A percentile compares a stretch with the other conserved stretches of the same genome.
phyloP scores from a whole-genome alignment of 2,888 invertebrate species.

The Leucophenga maculata region DNA sequence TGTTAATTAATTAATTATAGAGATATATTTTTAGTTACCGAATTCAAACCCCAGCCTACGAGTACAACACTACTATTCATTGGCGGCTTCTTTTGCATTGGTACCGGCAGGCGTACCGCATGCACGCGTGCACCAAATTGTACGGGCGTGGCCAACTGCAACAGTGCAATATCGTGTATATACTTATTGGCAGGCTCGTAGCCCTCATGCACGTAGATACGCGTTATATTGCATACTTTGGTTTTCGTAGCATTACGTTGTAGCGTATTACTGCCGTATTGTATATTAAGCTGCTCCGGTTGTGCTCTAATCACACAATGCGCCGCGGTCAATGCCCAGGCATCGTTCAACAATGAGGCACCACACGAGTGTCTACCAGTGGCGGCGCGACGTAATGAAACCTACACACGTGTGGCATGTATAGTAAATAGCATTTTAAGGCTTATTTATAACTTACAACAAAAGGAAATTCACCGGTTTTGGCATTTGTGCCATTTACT shows the following conservation, averaged over 20 bases:
- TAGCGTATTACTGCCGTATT: conserved; percentile 63
- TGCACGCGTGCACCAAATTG: conserved; percentile 48
- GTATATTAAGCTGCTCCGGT: conserved; percentile 57
- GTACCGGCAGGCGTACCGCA: conserved; percentile 59
- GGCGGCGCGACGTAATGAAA: conserved; percentile 57
- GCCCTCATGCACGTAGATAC: conserved; percentile 60
- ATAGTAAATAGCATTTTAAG: background rate
- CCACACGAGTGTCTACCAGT: conserved; percentile 66
- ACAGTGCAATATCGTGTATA: conserved; percentile 65
- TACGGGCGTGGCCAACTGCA: conserved; percentile 53
- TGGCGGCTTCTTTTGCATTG: conserved; percentile 42
- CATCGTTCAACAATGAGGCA: conserved; percentile 60
- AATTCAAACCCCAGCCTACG: conserved; percentile 71
- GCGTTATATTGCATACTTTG: conserved; percentile 51
- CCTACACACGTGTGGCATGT: conserved; percentile 40
- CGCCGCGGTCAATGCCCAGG: conserved; percentile 68
- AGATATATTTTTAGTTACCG: conserved; percentile 46
- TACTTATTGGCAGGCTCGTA: conserved; percentile 57
- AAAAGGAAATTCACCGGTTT: conserved; percentile 62
- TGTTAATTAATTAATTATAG: no score
- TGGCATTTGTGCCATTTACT: conserved; percentile 65
- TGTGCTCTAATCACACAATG: conserved; percentile 61
- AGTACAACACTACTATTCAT: conserved; percentile 55
- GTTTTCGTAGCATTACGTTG: conserved; percentile 49
- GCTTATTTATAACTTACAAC: conserved; percentile 53